These are phyloP conservation scores for Dicentrarchus labrax DNA, from an alignment of 2,113 vertebrate genomes.

Conservation along the genomic window DNA sequence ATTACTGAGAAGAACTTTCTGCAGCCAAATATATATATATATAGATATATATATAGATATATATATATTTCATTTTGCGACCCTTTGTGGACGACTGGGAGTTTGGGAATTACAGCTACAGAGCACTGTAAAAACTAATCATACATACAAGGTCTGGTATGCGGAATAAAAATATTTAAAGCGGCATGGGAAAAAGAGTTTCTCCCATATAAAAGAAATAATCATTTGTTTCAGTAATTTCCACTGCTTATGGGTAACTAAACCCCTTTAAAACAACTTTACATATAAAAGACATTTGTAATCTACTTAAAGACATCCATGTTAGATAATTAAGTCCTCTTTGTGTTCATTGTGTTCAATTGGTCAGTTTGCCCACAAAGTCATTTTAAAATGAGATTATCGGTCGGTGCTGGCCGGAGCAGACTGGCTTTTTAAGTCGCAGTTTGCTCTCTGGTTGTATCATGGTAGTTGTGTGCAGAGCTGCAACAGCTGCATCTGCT, in stretches of 20 bases:
- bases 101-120: too few species aligned
- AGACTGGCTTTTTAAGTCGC: background rate
- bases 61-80: background rate
- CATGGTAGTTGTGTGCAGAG: background rate
- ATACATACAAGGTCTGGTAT: background rate
- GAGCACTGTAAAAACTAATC: background rate
- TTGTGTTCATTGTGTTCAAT: background rate
- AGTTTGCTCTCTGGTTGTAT: background rate
- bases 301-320: background rate
- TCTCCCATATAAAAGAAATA: too few species aligned
- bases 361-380: background rate
- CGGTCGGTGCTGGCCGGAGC: background rate
- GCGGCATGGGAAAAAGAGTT: too few species aligned
- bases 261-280: background rate
- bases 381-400: background rate
- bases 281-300: background rate
- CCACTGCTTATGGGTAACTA: background rate
- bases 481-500: constrained; percentile 21
- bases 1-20: too few species aligned
- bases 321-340: constrained; percentile 13
- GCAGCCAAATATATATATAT: too few species aligned
- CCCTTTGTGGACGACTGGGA: too few species aligned
- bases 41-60: background rate
- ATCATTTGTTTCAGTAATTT: too few species aligned
- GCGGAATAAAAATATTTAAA: background rate